Evolutionary conservation across 2,797 vertebrate species (phyloP).

Genomic region (Darevskia mixta): DNA sequence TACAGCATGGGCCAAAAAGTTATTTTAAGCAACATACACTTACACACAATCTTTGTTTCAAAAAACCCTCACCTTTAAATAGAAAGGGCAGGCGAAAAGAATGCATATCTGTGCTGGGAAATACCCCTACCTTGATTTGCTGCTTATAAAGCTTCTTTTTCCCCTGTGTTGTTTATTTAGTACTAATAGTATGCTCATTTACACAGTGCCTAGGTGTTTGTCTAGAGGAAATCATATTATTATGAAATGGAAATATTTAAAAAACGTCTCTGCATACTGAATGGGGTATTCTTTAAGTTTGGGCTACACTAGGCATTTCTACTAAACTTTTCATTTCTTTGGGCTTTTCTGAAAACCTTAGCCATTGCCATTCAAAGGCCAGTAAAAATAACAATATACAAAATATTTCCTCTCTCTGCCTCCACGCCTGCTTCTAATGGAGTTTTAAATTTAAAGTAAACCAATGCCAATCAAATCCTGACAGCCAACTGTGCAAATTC

Average conservation of each 20-base stretch:
- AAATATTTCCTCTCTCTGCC: neutral
- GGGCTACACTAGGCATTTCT: neutral
- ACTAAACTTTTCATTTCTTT: neutral
- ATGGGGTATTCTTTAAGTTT: neutral
- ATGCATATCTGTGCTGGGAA: neutral
- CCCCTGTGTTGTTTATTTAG: neutral
- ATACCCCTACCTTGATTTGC: neutral
- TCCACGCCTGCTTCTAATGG: neutral
- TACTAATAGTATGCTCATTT: neutral
- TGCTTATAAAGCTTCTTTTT: constrained; percentile 1
- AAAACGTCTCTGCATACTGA: neutral
- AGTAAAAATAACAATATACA: constrained; percentile 21
- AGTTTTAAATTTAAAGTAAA: constrained; percentile 20
- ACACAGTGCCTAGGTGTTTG: neutral
- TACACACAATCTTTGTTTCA: neutral
- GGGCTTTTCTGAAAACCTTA: neutral
- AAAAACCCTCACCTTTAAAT: neutral
- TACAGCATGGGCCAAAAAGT: neutral
- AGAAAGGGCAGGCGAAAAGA: neutral
- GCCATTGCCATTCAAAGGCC: neutral
- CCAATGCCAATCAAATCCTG: constrained; percentile 6
- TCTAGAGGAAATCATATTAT: neutral
- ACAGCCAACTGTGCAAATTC: constrained; percentile 8
- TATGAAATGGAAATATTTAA: constrained; percentile 8
- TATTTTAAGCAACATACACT: neutral